A percentile compares a stretch with the other conserved stretches of the same genome.
Evolutionary conservation across 2,888 invertebrate species (phyloP).

Genomic region (Ametastegia equiseti): DNA sequence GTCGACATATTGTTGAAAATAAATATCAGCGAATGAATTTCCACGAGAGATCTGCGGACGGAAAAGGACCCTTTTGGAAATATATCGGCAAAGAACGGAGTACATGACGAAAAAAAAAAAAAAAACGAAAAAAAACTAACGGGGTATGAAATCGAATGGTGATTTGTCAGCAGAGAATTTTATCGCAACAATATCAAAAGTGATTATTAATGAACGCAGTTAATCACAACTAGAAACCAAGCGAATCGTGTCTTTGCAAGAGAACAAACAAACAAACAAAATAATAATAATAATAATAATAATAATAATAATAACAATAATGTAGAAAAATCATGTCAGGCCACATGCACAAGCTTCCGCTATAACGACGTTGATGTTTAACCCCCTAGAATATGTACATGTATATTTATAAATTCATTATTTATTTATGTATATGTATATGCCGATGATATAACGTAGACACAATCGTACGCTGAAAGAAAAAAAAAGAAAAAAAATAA

Average conservation of each 20-base stretch:
- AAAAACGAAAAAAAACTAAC: background rate
- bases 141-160: background rate
- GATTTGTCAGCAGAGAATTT: background rate
- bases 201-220: too few relatives aligned
- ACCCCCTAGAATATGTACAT: background rate
- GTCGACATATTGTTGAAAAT: too few relatives aligned
- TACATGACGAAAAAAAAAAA: background rate
- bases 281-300: background rate
- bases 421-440: slow-evolving; percentile 23
- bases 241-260: background rate
- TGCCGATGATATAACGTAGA: slow-evolving; percentile 3
- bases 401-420: slow-evolving; percentile 17
- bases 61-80: background rate
- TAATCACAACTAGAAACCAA: background rate
- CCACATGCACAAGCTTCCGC: slow-evolving; percentile 11
- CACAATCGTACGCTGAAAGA: background rate
- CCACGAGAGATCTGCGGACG: background rate
- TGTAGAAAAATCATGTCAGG: too few relatives aligned
- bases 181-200: too few relatives aligned
- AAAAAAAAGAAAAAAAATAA: too few relatives aligned
- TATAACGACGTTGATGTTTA: background rate
- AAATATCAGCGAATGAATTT: background rate
- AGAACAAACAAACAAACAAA: background rate
- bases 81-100: background rate
- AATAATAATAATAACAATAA: background rate